Percentiles rank a stretch among this genome's conserved stretches.
Evolutionary conservation across 2,113 vertebrate species (phyloP).

Genomic region (Boleophthalmus pectinirostris): DNA sequence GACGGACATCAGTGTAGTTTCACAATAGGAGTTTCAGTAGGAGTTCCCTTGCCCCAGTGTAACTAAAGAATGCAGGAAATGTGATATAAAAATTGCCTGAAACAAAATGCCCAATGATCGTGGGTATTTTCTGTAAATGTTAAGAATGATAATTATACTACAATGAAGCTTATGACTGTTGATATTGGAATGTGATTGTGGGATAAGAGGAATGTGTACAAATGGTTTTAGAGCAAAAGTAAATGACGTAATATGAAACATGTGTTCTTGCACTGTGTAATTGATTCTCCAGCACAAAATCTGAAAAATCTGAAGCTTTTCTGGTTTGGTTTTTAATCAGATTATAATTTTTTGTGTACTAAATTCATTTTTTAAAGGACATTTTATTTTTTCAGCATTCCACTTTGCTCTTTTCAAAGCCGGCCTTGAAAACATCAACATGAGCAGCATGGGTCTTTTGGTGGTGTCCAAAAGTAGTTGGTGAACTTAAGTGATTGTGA

Average conservation of each 20-base stretch:
- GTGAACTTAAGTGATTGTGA: constrained; percentile 64
- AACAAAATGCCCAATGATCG: constrained; percentile 10
- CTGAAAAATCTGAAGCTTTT: no score
- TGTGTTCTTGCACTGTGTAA: no score
- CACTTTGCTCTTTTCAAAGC: background rate
- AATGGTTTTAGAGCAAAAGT: background rate
- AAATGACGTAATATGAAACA: background rate
- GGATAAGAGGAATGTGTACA: background rate
- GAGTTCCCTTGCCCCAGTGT: background rate
- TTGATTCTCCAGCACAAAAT: no score
- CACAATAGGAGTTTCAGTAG: background rate
- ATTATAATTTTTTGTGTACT: background rate
- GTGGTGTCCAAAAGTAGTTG: constrained; percentile 23
- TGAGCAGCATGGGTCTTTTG: constrained; percentile 1
- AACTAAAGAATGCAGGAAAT: constrained; percentile 6
- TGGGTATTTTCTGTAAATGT: background rate
- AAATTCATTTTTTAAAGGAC: background rate
- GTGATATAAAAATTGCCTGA: constrained; percentile 9
- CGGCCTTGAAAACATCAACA: background rate
- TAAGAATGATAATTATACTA: background rate
- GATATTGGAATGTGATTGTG: background rate
- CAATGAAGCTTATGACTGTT: background rate
- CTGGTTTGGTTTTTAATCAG: background rate
- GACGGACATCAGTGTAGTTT: background rate
- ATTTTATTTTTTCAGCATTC: background rate